phyloP scores from a whole-genome alignment of 2,888 invertebrate species.

The Siphonodentalium dalli region DNA sequence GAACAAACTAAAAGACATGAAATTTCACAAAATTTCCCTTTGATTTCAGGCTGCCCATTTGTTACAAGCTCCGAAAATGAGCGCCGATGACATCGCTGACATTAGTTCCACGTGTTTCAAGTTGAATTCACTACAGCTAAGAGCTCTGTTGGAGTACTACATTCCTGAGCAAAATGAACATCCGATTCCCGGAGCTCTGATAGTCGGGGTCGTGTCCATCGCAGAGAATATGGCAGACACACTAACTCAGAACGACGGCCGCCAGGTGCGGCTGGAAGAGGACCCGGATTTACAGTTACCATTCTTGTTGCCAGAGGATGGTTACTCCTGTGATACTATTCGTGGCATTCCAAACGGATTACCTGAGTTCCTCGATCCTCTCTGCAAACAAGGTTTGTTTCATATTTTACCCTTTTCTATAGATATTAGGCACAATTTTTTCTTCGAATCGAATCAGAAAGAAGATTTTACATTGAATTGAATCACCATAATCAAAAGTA shows the following conservation, averaged over 20 bases:
- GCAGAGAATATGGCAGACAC: slow-evolving; percentile 77
- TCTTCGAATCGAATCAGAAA: no score
- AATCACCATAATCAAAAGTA: no score
- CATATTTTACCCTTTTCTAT: no score
- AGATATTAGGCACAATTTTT: no score
- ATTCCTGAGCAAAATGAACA: slow-evolving; percentile 73
- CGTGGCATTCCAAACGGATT: slow-evolving; percentile 82
- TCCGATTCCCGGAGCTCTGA: slow-evolving; percentile 71
- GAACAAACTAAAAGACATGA: no score
- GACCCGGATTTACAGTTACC: slow-evolving; percentile 84
- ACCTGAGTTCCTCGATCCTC: slow-evolving; percentile 60
- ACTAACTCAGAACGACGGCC: slow-evolving; percentile 79
- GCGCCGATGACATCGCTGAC: slow-evolving; percentile 86
- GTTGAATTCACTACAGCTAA: slow-evolving; percentile 92
- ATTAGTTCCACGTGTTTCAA: slow-evolving; percentile 94
- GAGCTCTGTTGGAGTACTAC: slow-evolving; percentile 82
- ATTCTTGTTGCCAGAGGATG: slow-evolving; percentile 94
- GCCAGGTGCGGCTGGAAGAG: slow-evolving; percentile 89
- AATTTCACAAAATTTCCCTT: no score
- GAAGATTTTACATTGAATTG: no score
- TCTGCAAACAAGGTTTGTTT: slow-evolving; percentile 35
- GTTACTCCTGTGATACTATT: slow-evolving; percentile 95
- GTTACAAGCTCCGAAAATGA: slow-evolving; percentile 80
- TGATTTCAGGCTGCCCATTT: slow-evolving; percentile 89
- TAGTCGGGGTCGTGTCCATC: slow-evolving; percentile 63